Base-by-base conservation (phyloP, 92 coral and sea anemone species). In the Porites cylindrica region DNA sequence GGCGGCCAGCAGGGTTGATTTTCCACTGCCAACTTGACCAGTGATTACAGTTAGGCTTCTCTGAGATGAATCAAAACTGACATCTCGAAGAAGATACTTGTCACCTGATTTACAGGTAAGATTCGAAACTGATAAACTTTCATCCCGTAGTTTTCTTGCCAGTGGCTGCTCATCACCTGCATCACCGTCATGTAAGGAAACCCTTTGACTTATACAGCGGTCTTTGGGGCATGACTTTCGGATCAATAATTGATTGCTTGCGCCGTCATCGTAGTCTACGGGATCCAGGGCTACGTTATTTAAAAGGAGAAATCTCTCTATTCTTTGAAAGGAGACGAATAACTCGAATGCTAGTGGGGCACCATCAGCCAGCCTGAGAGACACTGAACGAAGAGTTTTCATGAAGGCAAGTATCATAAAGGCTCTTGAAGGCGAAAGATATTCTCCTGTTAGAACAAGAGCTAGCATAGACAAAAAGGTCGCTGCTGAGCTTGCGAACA, bases 1-100 rank as follows among this genome's bases (percentile, higher is more conserved):
- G 9, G 85, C 62, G 18, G 85, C 74, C 66, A 80, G 65, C n/a
- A 80, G 75, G 51, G 85, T 80, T 68, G 85, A 80, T 75, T 80
- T 80, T 12, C 85, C 75, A 10, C 85, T 80, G 76, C 85, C 85
- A 66, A 80, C 76, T 58, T 51, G 63, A 12, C 85, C 85, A 66
- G 85, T 80, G 13, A 80, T 66, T 50, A 51, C 85, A 10, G 85
- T 80, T 4, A 80, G 66, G 18, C 76, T 50, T 53, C 11, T 69
- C 10, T 21, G 21, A 23, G 76, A 51, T 20, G 76, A 64, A 2
- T 80, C 64, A 23, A 80, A 66, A 80, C 17, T 80, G 21, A 80
- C 65, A 20, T 66, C 85, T 21, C 17, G 75, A 23, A 80, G 74
- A 1, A 80, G n/a, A 53, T 66, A 24, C 66, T 66, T 66, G 51